Evolutionary conservation across 2,888 invertebrate species (phyloP).

Genomic region (Macropis europaea): DNA sequence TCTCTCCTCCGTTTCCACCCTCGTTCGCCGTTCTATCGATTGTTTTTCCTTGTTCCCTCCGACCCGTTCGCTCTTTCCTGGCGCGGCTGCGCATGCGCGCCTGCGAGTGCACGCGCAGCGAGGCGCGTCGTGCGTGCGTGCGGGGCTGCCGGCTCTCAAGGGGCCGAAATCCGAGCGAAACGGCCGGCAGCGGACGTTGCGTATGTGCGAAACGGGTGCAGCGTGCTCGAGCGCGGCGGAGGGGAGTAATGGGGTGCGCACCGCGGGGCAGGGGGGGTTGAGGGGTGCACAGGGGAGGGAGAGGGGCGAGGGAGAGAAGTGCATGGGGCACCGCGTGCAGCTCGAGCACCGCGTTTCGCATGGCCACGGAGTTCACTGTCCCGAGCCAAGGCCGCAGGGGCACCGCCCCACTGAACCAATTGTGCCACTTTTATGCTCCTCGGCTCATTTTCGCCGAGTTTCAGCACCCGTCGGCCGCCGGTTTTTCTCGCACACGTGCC

Average conservation of each 20-base stretch:
- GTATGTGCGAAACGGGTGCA: constrained; percentile 63
- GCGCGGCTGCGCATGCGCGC: constrained; percentile 22
- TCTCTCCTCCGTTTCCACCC: neutral
- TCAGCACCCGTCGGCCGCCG: constrained; percentile 62
- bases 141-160: constrained; percentile 34
- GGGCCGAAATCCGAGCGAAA: constrained; percentile 46
- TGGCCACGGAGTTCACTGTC: constrained; percentile 74
- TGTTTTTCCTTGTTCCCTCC: constrained; percentile 7
- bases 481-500: constrained; percentile 13
- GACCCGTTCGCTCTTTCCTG: neutral
- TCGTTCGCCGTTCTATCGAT: neutral
- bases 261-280: neutral
- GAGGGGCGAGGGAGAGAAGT: constrained; percentile 24
- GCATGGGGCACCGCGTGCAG: constrained; percentile 64
- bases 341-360: constrained; percentile 53
- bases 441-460: constrained; percentile 61
- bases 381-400: constrained; percentile 77
- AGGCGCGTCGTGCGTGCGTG: constrained; percentile 47
- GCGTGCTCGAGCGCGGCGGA: constrained; percentile 29
- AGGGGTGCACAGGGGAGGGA: neutral
- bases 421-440: constrained; percentile 72
- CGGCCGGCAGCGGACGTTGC: constrained; percentile 52
- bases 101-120: constrained; percentile 37
- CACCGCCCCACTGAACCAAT: constrained; percentile 80
- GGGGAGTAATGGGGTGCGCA: neutral